phyloP scores from a whole-genome alignment of 2,113 vertebrate genomes.

The Trematomus loennbergii region DNA sequence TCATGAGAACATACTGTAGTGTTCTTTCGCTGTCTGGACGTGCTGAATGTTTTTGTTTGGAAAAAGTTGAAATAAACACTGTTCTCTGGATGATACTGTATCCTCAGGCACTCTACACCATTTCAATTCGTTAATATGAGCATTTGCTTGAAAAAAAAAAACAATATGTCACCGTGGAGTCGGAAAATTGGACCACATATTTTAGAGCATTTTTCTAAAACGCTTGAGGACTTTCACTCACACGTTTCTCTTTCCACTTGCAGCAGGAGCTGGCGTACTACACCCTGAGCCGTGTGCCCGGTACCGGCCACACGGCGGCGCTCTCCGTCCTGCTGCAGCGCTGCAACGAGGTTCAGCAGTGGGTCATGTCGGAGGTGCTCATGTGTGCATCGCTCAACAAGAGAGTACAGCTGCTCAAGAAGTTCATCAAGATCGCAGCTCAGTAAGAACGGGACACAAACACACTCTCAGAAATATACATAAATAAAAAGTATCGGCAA shows the following conservation, averaged over 20 bases:
- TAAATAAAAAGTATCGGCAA: too few species aligned
- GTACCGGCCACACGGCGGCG: slow-evolving; percentile 88
- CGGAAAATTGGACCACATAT: neutral
- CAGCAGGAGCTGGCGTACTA: slow-evolving; percentile 98
- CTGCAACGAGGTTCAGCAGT: slow-evolving; percentile 97
- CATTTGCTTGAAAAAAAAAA: neutral
- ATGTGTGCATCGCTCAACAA: slow-evolving; percentile 95
- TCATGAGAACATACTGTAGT: slow-evolving; percentile 41
- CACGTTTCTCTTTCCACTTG: slow-evolving; percentile 41
- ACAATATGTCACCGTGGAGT: neutral
- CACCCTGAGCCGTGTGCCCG: slow-evolving; percentile 92
- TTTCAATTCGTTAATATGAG: neutral
- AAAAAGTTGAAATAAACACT: slow-evolving; percentile 9
- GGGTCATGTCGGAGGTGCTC: slow-evolving; percentile 97
- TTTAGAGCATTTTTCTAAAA: neutral
- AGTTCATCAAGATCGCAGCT: slow-evolving; percentile 98
- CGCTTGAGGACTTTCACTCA: neutral
- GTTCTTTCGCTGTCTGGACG: slow-evolving; percentile 30
- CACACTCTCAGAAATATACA: neutral
- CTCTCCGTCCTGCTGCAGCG: slow-evolving; percentile 95
- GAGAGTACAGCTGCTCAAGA: slow-evolving; percentile 96
- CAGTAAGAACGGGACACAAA: slow-evolving; percentile 88
- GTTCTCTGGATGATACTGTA: neutral
- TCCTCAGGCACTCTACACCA: neutral
- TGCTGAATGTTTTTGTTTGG: slow-evolving; percentile 8